Conservation (phyloP, 1,140 invertebrate species). For the Ruditapes philippinarum region DNA sequence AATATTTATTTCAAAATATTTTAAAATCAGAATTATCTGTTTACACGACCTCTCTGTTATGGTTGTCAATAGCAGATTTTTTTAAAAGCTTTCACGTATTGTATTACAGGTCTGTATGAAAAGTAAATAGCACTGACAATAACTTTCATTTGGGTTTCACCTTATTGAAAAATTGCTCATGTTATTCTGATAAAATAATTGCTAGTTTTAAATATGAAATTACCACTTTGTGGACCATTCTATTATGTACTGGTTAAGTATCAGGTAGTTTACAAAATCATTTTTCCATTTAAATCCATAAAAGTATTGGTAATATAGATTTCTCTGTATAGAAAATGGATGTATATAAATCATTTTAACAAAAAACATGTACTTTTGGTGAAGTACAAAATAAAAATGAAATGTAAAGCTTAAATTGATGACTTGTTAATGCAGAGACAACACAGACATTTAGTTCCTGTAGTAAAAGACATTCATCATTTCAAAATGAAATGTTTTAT, state of each 20-base stretch:
- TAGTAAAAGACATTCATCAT: too few relatives aligned
- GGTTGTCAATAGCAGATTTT: neutral
- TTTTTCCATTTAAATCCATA: neutral
- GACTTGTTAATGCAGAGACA: too few relatives aligned
- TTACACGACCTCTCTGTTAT: neutral
- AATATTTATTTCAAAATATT: too few relatives aligned
- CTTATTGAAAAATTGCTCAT: neutral
- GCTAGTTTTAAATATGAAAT: neutral
- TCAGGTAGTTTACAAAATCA: neutral
- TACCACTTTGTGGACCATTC: neutral
- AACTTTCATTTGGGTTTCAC: conserved; percentile 2
- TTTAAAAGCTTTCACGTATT: neutral
- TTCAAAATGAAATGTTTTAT: too few relatives aligned
- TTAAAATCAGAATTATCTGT: too few relatives aligned
- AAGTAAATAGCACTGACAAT: neutral
- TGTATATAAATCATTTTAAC: neutral
- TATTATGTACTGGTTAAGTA: neutral
- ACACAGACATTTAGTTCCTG: too few relatives aligned
- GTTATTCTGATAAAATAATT: neutral
- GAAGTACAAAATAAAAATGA: too few relatives aligned
- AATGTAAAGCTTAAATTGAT: too few relatives aligned
- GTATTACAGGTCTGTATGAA: neutral
- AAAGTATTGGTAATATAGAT: neutral
- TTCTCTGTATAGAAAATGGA: neutral
- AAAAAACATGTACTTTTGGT: too few relatives aligned